Evolutionary conservation across 2,888 invertebrate genomes (phyloP).

Genomic region (Sclerodermus sp.): DNA sequence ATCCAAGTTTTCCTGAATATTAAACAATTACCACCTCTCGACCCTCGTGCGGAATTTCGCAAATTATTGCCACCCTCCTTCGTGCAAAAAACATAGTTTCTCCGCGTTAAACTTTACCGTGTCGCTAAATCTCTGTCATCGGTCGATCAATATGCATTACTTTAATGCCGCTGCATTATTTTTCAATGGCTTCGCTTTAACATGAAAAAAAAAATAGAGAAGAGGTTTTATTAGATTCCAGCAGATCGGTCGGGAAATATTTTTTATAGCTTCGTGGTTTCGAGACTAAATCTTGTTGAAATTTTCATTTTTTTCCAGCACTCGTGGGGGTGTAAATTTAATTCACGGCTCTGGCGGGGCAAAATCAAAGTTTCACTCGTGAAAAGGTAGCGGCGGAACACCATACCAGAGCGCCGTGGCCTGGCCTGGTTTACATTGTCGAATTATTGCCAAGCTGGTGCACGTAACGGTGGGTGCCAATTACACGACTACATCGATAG

Average conservation of each 20-base stretch:
- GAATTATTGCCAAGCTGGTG: conserved; percentile 33
- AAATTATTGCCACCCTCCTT: not conserved
- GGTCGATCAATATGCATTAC: no score
- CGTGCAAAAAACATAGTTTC: not conserved
- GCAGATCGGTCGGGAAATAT: no score
- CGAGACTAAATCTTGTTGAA: no score
- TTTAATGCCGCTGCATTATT: no score
- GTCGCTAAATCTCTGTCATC: no score
- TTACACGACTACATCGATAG: conserved; percentile 27
- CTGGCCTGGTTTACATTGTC: conserved; percentile 25
- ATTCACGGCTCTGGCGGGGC: no score
- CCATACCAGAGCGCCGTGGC: conserved; percentile 12
- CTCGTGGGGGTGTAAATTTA: not conserved
- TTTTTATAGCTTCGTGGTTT: no score
- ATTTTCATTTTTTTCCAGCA: not conserved
- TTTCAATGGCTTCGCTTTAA: no score
- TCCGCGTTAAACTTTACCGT: not conserved
- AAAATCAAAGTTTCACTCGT: conserved; percentile 20
- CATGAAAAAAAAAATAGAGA: no score
- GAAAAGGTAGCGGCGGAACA: conserved; percentile 1
- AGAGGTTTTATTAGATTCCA: no score
- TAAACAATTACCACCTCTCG: not conserved
- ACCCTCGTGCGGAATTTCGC: not conserved
- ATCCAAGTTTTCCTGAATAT: no score
- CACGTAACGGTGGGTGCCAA: conserved; percentile 20